These are phyloP conservation scores for Zaprionus capensis DNA, from an alignment of 1,140 invertebrate genomes.

Conservation along the genomic window DNA sequence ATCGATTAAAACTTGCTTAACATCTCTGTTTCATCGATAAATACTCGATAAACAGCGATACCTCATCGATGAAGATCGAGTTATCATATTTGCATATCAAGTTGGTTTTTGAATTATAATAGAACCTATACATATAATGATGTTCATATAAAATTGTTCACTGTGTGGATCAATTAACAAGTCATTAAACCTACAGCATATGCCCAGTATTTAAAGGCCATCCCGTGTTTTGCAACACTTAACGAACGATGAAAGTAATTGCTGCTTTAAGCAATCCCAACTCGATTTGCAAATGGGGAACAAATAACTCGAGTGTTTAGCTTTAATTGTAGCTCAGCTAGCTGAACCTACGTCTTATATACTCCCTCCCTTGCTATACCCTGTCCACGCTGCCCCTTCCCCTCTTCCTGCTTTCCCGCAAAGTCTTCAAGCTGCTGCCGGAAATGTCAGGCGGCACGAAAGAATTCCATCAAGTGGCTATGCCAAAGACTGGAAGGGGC, in stretches of 20 bases:
- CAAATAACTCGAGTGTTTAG: conserved; percentile 16
- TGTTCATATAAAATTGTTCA: too few species aligned
- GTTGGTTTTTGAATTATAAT: too few species aligned
- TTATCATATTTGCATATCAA: too few species aligned
- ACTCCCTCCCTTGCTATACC: neutral
- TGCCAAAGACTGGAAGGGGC: neutral
- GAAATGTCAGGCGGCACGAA: conserved; percentile 68
- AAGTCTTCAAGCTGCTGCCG: conserved; percentile 46
- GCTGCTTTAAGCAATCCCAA: conserved; percentile 4
- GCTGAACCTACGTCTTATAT: neutral
- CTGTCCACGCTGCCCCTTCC: neutral
- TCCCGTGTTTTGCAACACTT: conserved; percentile 12
- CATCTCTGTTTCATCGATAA: too few species aligned
- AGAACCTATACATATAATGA: too few species aligned
- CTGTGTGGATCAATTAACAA: too few species aligned
- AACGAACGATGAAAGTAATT: neutral
- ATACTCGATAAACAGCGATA: too few species aligned
- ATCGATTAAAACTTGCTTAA: too few species aligned
- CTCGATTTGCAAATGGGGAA: neutral
- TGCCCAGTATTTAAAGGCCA: neutral
- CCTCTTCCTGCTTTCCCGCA: neutral
- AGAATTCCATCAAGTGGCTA: conserved; percentile 60
- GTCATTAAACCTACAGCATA: too few species aligned
- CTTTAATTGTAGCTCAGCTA: conserved; percentile 18
- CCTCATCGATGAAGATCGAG: too few species aligned